Evolutionary conservation across 2,888 invertebrate species (phyloP).

Genomic region (Plagodis dolabraria): DNA sequence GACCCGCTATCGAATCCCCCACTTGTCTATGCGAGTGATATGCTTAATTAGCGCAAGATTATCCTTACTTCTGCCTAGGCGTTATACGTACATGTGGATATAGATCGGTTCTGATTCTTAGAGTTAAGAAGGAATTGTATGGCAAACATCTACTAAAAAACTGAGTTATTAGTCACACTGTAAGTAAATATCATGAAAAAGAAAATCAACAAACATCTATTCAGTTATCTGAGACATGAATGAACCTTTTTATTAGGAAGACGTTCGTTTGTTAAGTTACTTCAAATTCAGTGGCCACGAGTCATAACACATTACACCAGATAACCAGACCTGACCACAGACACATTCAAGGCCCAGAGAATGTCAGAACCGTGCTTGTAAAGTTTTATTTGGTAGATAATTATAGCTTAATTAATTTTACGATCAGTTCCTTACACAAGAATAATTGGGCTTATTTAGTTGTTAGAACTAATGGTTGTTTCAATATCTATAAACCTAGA

Average conservation of each 20-base stretch:
- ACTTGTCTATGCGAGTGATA: too few species aligned
- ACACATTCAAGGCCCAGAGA: slow-evolving; percentile 44
- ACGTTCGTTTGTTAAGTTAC: slow-evolving; percentile 1
- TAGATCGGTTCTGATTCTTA: too few species aligned
- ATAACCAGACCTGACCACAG: slow-evolving; percentile 58
- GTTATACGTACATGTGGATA: too few species aligned
- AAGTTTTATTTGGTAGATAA: slow-evolving; percentile 16
- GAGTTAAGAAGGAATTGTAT: too few species aligned
- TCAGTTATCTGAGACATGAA: background rate
- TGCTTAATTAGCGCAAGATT: too few species aligned
- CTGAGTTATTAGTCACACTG: too few species aligned
- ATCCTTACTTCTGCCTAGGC: too few species aligned
- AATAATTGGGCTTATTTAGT: slow-evolving; percentile 6
- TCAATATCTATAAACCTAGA: slow-evolving; percentile 1
- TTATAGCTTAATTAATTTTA: slow-evolving; percentile 10
- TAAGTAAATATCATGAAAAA: too few species aligned
- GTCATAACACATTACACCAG: slow-evolving; percentile 52
- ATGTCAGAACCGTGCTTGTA: slow-evolving; percentile 8
- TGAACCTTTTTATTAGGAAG: background rate
- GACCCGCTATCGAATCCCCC: too few species aligned
- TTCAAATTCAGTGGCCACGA: slow-evolving; percentile 40
- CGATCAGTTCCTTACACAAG: slow-evolving; percentile 4
- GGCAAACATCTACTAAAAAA: too few species aligned
- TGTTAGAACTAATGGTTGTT: background rate
- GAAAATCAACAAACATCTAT: too few species aligned